Evolutionary conservation across 2,797 vertebrate species (phyloP), one percentile per base, ranked within the genome.

Genomic region (Microcaecilia unicolor): DNA sequence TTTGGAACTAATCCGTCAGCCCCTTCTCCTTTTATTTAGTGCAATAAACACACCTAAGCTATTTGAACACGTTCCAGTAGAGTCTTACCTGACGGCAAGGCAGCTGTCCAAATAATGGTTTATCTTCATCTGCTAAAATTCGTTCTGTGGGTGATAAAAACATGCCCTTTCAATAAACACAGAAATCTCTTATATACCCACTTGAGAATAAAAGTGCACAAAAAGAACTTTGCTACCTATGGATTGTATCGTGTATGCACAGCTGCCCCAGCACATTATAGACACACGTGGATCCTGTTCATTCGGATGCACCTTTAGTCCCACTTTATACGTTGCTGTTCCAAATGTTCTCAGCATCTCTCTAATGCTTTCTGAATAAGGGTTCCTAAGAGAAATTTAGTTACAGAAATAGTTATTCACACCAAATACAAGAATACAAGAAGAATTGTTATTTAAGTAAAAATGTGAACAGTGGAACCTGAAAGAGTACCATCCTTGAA

Each of bases 291-390:
- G 77, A 58, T 98, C 95, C 51, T 90, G 87, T 41, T 98, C 92
- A 16, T 98, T 96, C 22, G 93, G 93, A 59, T 97, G 87, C 41
- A 90, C 77, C 48, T 94, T 95, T 32, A 98, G 84, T 16, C 90
- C 93, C 25, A 97, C 90, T 69, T 98, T 97, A 30, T 95, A 98
- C 8, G 83, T 85, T 10, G 93, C 85, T 2, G 89, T 91, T 50
- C 88, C 89, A 63, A 97, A 98, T 16, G 91, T 95, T 24, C 84
- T 92, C 40, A 98, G 58, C 95, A 98, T 98, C 67, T 91, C 91
- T 42, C 77, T 91, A 58, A 97, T 70, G 61, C 87, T 91, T 50
- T 83, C 87, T 17, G 91, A 98, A 55, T 92, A 95, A 1, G 78
- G 83, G 55, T 77, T 92, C 70, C 94, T 98, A 42, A 39, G 41